Conservation (phyloP, 2,888 invertebrate species). For the Noctua janthina region DNA sequence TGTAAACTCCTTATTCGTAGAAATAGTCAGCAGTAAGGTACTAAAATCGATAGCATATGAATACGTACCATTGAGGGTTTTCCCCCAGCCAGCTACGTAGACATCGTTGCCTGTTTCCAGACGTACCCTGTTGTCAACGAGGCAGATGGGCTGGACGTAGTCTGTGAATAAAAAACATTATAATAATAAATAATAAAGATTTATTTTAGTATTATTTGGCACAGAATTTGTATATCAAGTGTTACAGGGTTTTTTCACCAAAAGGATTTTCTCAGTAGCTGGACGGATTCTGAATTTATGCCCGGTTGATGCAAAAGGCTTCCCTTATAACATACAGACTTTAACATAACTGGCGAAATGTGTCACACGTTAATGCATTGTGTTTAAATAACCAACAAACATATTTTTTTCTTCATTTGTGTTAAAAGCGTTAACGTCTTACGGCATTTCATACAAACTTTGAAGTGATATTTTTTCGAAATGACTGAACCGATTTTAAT, state of each 20-base stretch:
- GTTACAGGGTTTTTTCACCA: background rate
- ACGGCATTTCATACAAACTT: too few species aligned
- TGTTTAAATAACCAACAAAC: too few species aligned
- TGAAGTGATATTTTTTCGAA: too few species aligned
- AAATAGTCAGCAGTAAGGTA: slow-evolving; percentile 27
- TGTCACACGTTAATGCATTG: too few species aligned
- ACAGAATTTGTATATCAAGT: background rate
- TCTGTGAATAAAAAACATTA: slow-evolving; percentile 79
- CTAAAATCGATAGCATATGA: slow-evolving; percentile 70
- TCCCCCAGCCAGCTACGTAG: slow-evolving; percentile 91
- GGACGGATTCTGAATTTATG: background rate
- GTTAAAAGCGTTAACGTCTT: too few species aligned
- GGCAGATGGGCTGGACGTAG: slow-evolving; percentile 91
- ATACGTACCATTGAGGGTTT: slow-evolving; percentile 88
- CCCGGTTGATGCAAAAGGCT: background rate
- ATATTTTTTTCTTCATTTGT: background rate
- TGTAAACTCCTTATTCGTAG: slow-evolving; percentile 45
- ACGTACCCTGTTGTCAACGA: slow-evolving; percentile 81
- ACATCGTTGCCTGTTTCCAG: slow-evolving; percentile 85
- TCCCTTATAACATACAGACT: too few species aligned
- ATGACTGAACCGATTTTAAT: too few species aligned
- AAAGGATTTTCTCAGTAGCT: background rate
- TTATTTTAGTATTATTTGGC: too few species aligned
- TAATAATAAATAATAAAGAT: too few species aligned
- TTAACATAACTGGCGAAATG: background rate